These are phyloP conservation scores for Rattus rattus DNA, from an alignment of 2,113 vertebrate species.

Conservation along the genomic window DNA sequence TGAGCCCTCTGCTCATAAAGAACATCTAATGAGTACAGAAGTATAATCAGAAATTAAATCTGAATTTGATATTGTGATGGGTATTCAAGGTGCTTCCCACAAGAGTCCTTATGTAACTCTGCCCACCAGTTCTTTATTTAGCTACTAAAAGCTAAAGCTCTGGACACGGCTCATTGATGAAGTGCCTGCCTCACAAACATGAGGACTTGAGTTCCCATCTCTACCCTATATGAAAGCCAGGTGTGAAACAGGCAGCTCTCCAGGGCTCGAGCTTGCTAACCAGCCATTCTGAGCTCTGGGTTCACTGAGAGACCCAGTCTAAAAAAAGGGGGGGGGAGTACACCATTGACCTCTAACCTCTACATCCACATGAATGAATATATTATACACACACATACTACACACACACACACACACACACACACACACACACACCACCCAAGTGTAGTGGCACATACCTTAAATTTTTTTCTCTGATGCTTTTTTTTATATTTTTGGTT, in stretches of 20 bases:
- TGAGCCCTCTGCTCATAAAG: neutral
- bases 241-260: neutral
- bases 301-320: neutral
- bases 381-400: neutral
- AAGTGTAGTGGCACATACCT: neutral
- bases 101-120: conserved; percentile 10
- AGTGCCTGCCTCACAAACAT: neutral
- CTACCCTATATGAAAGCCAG: neutral
- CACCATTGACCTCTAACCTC: neutral
- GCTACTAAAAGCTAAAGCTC: neutral
- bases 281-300: neutral
- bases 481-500: too few relatives aligned
- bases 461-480: neutral
- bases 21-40: neutral
- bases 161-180: neutral
- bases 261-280: neutral
- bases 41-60: conserved; percentile 7
- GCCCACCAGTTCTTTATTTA: conserved; percentile 16
- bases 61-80: neutral
- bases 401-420: neutral
- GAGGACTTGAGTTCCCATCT: neutral
- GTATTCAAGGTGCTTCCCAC: conserved; percentile 10
- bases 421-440: neutral
- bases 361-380: too few relatives aligned
- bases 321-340: neutral